Evolutionary conservation across 1,140 invertebrate species (phyloP), one percentile per base, ranked within the genome.

Genomic region (Drosophila tsacasi): DNA sequence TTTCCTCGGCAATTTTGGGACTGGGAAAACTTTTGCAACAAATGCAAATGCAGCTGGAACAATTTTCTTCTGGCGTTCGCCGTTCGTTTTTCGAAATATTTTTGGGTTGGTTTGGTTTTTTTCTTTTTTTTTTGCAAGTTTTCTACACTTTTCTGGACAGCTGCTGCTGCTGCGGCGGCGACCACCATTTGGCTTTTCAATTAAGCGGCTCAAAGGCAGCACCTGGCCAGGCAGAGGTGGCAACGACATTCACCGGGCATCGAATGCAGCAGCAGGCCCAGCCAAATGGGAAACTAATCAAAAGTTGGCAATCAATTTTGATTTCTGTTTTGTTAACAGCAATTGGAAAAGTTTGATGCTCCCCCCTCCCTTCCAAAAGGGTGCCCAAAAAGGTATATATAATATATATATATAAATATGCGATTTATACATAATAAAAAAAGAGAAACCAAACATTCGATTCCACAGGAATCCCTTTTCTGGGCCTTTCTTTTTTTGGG

Each of bases 251-350:
- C 61, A 40, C 35, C 23, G 19, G 30, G n/a, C 27, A 25, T 12
- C 35, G 40, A 72, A 17, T 57, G 52, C 66, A 47, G 52, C 65
- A 46, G 50, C 66, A 54, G 72, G 60, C 46, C 50, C 54, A 15
- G 42, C 27, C 23, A 76, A 76, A 32, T 60, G 62, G 32, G 61
- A 61, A 60, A 77, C 55, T 77, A 77, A 76, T 68, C 55, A 77
- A 77, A 78, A 78, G 75, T 78, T 78, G 66, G 58, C 76, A 63
- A 78, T 78, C 75, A 78, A 78, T 78, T 78, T 68, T 69, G 68
- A 72, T 73, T 59, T 50, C 44, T 71, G 52, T 72, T 60, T 72
- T 73, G 69, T 71, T 76, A 76, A 66, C 73, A 66, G 60, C 72
- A 76, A 76, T 76, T 76, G 60, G 52, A 76, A 76, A 76, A 76